phyloP scores from a whole-genome alignment of 2,888 invertebrate species.

The Omphaloscelis lunosa region DNA sequence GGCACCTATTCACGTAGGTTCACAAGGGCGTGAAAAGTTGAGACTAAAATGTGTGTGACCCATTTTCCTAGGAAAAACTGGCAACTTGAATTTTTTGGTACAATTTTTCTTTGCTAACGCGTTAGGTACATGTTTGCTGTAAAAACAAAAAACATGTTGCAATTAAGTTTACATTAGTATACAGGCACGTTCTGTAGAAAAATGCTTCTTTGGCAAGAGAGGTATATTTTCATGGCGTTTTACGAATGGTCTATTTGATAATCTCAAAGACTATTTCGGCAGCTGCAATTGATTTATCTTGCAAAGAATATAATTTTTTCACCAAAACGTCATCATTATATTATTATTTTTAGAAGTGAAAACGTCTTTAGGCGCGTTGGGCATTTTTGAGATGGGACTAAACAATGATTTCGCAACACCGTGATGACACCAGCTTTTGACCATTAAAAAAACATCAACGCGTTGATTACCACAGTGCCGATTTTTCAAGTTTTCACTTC shows the following conservation, averaged over 20 bases:
- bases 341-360: too few species aligned
- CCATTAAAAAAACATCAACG: too few species aligned
- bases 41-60: slow-evolving; percentile 9
- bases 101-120: slow-evolving; percentile 1
- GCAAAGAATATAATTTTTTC: neutral
- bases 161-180: slow-evolving; percentile 5
- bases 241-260: neutral
- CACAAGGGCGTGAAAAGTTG: slow-evolving; percentile 21
- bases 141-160: slow-evolving; percentile 1
- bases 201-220: neutral
- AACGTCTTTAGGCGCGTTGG: too few species aligned
- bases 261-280: neutral
- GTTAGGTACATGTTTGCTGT: slow-evolving; percentile 19
- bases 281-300: neutral
- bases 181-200: neutral
- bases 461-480: too few species aligned
- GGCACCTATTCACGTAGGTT: neutral
- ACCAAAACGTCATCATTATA: too few species aligned
- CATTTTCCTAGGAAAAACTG: slow-evolving; percentile 10
- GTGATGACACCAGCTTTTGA: too few species aligned
- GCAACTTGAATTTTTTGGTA: neutral
- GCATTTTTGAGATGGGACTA: too few species aligned
- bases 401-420: too few species aligned
- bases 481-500: too few species aligned
- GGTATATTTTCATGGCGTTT: neutral